A percentile compares a stretch with the other conserved stretches of the same genome.
Evolutionary conservation across 2,113 vertebrate genomes (phyloP).

Genomic region (Phyllostomus hastatus): DNA sequence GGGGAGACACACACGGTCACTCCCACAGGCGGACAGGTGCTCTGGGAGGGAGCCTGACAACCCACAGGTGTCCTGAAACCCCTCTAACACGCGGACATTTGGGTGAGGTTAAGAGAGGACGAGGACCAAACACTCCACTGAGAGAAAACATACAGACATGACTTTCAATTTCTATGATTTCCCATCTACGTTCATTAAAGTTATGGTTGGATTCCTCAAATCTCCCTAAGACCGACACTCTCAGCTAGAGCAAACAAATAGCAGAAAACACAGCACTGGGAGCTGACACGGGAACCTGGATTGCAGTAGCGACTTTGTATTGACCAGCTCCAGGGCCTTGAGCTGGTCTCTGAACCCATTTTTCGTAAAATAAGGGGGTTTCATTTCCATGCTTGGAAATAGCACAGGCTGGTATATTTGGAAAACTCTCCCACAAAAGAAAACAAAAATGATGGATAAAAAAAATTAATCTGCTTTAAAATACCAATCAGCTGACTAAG

Average conservation of each 20-base stretch:
- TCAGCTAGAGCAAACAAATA: background rate
- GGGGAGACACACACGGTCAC: background rate
- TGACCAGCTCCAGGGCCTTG: background rate
- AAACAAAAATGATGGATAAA: background rate
- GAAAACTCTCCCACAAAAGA: slow-evolving; percentile 33
- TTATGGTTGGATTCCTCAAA: background rate
- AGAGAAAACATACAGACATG: background rate
- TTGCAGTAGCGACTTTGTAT: background rate
- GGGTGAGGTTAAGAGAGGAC: background rate
- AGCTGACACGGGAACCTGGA: background rate
- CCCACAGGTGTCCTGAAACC: background rate
- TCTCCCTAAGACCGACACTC: background rate
- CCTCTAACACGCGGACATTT: background rate
- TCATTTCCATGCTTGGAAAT: slow-evolving; percentile 40
- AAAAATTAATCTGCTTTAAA: slow-evolving; percentile 27
- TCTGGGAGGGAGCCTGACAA: background rate
- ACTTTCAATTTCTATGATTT: background rate
- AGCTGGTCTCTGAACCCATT: background rate
- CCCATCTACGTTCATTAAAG: background rate
- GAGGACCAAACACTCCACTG: background rate
- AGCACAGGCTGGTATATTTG: slow-evolving; percentile 46
- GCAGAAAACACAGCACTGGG: background rate
- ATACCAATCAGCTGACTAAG: slow-evolving; percentile 41
- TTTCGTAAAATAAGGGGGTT: slow-evolving; percentile 35
- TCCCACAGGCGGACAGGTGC: background rate